Evolutionary conservation across 2,113 vertebrate genomes (phyloP).

Genomic region (Sylvietta virens): DNA sequence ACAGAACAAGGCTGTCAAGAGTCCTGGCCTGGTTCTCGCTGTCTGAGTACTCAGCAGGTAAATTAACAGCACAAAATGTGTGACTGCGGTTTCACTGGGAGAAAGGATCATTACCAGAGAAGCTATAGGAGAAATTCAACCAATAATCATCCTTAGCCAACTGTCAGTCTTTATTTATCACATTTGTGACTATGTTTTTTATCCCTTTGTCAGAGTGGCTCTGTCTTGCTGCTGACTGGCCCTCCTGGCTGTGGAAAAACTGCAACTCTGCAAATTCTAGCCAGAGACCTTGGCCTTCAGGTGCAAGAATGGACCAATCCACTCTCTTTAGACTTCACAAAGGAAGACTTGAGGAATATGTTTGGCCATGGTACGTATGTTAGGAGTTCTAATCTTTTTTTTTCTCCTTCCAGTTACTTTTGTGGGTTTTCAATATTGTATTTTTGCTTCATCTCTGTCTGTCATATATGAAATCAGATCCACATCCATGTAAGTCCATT

Average conservation of each 20-base stretch:
- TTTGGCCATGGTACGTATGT: conserved; percentile 75
- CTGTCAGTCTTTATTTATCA: not conserved
- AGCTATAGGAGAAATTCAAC: not conserved
- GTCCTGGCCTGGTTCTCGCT: not conserved
- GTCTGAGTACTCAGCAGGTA: not conserved
- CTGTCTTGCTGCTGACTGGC: conserved; percentile 85
- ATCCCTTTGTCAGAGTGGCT: conserved; percentile 71
- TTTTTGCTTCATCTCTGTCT: not conserved
- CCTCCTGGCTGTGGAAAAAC: conserved; percentile 94
- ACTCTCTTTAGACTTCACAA: conserved; percentile 72
- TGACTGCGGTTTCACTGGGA: not conserved
- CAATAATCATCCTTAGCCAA: not conserved
- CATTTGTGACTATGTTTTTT: not conserved
- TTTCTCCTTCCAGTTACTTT: not conserved
- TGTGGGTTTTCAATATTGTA: not conserved
- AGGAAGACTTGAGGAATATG: conserved; percentile 69
- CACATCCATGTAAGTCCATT: not conserved
- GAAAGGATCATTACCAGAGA: not conserved
- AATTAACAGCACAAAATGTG: not conserved
- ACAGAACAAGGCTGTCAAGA: not conserved
- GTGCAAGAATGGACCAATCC: conserved; percentile 95
- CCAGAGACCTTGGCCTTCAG: conserved; percentile 76
- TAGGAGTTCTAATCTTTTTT: rapidly evolving
- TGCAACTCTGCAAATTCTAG: conserved; percentile 82
- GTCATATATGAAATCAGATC: not conserved